Evolutionary conservation across 2,113 vertebrate species (phyloP), one percentile per base, ranked within the genome.

Genomic region (Furnarius figulus): DNA sequence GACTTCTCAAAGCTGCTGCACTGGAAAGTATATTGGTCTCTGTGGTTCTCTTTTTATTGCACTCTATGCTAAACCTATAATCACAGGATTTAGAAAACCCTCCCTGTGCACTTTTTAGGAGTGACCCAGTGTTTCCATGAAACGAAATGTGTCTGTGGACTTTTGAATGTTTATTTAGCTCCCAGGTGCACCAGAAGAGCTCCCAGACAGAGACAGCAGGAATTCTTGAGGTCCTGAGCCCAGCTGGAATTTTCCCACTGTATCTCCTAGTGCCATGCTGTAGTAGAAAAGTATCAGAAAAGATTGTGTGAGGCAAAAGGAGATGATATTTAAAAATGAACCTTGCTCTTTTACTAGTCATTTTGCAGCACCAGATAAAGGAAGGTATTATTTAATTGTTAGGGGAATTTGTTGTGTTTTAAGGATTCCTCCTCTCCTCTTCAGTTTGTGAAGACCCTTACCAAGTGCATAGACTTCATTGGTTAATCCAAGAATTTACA

Each of bases 221-320:
- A 62, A 49, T 75, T 79, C n/a, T 30, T 55, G 55, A 74, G 31
- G 18, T 71, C 52, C 30, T 0, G 2, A 89, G 42, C 63, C 31
- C 21, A 62, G 17, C 28, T 4, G 1, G 42, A 46, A 27, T 5
- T 9, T 71, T 85, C 19, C 27, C 74, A 16, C 31, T 71, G 5
- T 25, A 66, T n/a, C 10, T 35, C 39, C 65, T 46, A 10, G 44
- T 8, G 21, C 1, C 16, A 10, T 0, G 1, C n/a, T 10, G 2
- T 28, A 16, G 37, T n/a, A 37, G 30, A 14, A 16, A 81, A 81
- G 10, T 27, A 24, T 42, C 19, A 40, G 56, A 52, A 75, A 59
- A 74, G 33, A 44, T 21, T 55, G 14, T 14, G 19, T 39, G 52
- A 91, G n/a, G 37, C 30, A 75, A 52, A 61, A 84, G 37, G 27